These are phyloP conservation scores for Marmota monax DNA, from an alignment of 2,113 vertebrate species.

Conservation along the genomic window DNA sequence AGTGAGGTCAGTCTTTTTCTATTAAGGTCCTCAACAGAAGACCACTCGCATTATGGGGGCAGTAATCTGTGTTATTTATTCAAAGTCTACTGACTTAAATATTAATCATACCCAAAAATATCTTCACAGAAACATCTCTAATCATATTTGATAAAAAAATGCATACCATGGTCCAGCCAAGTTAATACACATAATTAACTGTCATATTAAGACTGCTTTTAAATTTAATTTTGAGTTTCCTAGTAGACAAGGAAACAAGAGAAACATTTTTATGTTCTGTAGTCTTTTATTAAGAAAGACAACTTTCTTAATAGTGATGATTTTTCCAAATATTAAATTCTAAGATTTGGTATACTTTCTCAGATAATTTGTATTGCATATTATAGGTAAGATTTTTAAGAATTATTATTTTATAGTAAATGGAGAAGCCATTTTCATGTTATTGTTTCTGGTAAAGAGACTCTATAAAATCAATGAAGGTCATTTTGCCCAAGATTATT, in stretches of 20 bases:
- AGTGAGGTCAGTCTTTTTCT: background rate
- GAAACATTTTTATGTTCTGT: background rate
- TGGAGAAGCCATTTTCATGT: background rate
- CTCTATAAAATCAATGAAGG: background rate
- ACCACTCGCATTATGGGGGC: background rate
- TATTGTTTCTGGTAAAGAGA: background rate
- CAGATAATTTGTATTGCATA: background rate
- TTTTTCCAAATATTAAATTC: background rate
- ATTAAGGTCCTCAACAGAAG: background rate
- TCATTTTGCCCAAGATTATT: background rate
- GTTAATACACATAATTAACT: background rate
- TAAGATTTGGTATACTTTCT: background rate
- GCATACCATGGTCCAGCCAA: background rate
- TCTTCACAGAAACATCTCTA: constrained; percentile 10
- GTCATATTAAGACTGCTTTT: background rate
- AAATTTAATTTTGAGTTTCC: constrained; percentile 47
- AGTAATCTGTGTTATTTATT: background rate
- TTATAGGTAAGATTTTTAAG: background rate
- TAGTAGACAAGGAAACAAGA: background rate
- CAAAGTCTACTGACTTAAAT: background rate
- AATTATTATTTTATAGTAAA: background rate
- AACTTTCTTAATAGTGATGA: background rate
- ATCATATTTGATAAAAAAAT: background rate
- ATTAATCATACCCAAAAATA: background rate
- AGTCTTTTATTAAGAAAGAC: constrained; percentile 31